Evolutionary conservation across 2,888 invertebrate species (phyloP), one percentile per base, ranked within the genome.

Genomic region (Cyaniris semiargus): DNA sequence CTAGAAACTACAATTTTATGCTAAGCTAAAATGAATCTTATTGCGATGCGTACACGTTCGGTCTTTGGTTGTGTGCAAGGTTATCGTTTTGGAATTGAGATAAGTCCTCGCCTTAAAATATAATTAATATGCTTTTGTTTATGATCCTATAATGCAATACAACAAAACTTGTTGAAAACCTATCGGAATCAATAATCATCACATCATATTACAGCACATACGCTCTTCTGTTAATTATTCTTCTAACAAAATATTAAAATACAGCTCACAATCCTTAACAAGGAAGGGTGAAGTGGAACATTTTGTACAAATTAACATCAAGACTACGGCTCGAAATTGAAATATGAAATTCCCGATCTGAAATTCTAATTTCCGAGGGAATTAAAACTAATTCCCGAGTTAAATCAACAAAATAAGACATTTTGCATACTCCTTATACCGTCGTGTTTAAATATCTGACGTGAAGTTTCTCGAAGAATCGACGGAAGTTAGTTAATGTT

Each of bases 361-460:
- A 92, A 92, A 87, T 92, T 92, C 87, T 91, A 92, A 92, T 92
- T 89, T 82, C 81, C 81, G 83, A 81, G 83, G 81, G 83, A 84
- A 86, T 86, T 85, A 85, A 85, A 85, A 84, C 83, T 81, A 83
- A 83, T 81, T 80, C 78, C 79, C 79, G 82, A 85, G 86, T 86
- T 86, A 87, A 86, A 86, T 86, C 86, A 87, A 88, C 86, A 86
- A 88, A 90, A 89, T 89, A 89, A 87, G 88, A 90, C 89, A 90
- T 87, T 92, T 92, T 90, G 92, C 92, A 92, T 92, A 92, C 89
- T 90, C 86, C 88, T 90, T 88, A 89, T 84, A 85, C 80, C 85
- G 84, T 83, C 85, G 85, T 86, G 86, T 78, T 83, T 86, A 89
- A 90, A 89, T 86, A 84, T 85, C 83, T 81, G 81, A 86, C 86